Base-by-base conservation (phyloP, 1,140 invertebrate genomes). In the Rhagoletis pomonella region DNA sequence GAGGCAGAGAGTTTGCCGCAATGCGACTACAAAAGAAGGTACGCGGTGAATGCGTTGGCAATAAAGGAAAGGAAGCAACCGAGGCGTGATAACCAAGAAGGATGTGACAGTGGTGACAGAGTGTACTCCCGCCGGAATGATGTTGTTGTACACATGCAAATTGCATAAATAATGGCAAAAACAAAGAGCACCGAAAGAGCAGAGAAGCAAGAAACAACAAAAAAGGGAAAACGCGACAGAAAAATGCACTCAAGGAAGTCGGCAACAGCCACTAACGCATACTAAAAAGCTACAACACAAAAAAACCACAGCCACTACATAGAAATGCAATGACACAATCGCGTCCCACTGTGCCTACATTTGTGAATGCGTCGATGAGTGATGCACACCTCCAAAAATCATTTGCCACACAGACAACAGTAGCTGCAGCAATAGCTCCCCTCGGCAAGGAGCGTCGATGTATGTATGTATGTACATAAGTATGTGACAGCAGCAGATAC, bases 221-320 rank as follows among this genome's bases (percentile, higher is more conserved):
- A n/a, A 62, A 62, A 62, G 1, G 1, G 17, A 73, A 73, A 73
- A 73, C 67, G 44, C 67, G 67, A 73, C 67, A 73, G 67, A 73
- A 73, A 73, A 73, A 73, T 73, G 67, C 67, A 73, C 67, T 73
- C 67, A 73, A 73, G 67, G 67, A 73, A 73, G 67, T 73, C 44
- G 67, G 44, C 67, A 73, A 73, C 42, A 73, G 67, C 67, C 67
- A 73, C 67, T 73, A 73, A 73, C 44, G 67, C 67, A 73, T 73
- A 73, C 67, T 47, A 73, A 73, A 73, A 42, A 73, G 67, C 67
- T 17, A 47, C 67, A 73, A 47, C 67, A 29, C 29, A 29, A 47
- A 47, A 47, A 39, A 44, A 73, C 14, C 14, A 44, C 12, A 69
- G 5, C 6, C 12, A 42, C n/a, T 29, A 65, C 19, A 39, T 39